Conservation (phyloP, 2,113 vertebrate species). For the Atrichornis clamosus region DNA sequence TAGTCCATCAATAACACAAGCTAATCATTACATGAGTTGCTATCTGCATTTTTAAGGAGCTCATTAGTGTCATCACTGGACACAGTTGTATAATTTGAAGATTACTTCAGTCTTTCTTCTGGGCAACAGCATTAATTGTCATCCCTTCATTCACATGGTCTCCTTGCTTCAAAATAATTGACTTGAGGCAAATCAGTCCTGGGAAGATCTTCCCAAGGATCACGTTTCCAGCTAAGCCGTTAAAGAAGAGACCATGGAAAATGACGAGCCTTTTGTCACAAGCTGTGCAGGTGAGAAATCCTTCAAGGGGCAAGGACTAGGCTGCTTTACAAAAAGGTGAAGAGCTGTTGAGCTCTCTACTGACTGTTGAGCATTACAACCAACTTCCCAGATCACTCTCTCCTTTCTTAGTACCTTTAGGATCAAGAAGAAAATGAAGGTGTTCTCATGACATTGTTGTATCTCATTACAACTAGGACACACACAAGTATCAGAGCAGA, state of each 20-base stretch:
- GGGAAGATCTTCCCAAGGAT: not conserved
- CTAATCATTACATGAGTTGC: not conserved
- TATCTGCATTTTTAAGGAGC: conserved; percentile 30
- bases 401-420: not conserved
- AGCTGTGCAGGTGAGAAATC: not conserved
- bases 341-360: not conserved
- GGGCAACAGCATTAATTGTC: not conserved
- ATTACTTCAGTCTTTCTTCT: not conserved
- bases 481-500: not conserved
- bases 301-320: not conserved
- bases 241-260: not conserved
- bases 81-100: not conserved
- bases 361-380: not conserved
- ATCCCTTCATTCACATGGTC: not conserved
- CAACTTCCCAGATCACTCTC: not conserved
- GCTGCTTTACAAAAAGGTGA: not conserved
- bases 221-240: not conserved
- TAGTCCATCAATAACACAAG: not conserved
- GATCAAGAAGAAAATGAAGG: not conserved
- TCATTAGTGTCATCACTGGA: not conserved
- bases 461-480: fast-evolving
- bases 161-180: not conserved
- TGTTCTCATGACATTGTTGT: not conserved
- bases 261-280: not conserved
- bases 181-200: not conserved